phyloP scores from a whole-genome alignment of 2,888 invertebrate genomes.

The Euzophera pinguis region DNA sequence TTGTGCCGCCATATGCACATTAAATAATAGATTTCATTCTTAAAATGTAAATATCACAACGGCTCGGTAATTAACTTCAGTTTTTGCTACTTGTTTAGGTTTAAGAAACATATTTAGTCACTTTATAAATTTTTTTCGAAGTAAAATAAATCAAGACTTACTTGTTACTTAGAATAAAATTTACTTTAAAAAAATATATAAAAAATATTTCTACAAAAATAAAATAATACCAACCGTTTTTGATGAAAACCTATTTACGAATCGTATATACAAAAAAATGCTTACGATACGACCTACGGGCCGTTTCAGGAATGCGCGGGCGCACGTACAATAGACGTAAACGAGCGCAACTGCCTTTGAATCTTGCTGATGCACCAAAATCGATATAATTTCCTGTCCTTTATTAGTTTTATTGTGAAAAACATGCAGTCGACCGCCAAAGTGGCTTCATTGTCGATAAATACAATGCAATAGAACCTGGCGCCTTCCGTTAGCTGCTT shows the following conservation, averaged over 20 bases:
- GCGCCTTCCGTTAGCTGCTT: slow-evolving; percentile 70
- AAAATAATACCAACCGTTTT: background rate
- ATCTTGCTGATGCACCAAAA: slow-evolving; percentile 8
- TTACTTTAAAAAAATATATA: background rate
- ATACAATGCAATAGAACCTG: slow-evolving; percentile 64
- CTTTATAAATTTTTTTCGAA: too few species aligned
- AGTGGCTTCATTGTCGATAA: slow-evolving; percentile 56
- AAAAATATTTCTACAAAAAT: background rate
- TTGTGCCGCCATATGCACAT: too few species aligned
- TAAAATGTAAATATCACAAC: too few species aligned
- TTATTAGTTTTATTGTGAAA: slow-evolving; percentile 43
- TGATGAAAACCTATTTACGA: background rate
- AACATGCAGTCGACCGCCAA: slow-evolving; percentile 46
- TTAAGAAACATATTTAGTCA: too few species aligned
- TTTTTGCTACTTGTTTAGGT: too few species aligned
- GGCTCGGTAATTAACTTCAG: too few species aligned
- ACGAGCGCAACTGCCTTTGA: slow-evolving; percentile 44
- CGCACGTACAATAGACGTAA: slow-evolving; percentile 66
- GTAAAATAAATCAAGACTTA: too few species aligned
- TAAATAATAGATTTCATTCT: too few species aligned
- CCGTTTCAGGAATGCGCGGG: slow-evolving; percentile 37
- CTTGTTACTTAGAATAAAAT: too few species aligned
- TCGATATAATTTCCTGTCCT: slow-evolving; percentile 61
- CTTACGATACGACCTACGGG: background rate
- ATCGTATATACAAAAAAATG: background rate